phyloP scores from a whole-genome alignment of 1,140 invertebrate genomes.

The Samia ricini region DNA sequence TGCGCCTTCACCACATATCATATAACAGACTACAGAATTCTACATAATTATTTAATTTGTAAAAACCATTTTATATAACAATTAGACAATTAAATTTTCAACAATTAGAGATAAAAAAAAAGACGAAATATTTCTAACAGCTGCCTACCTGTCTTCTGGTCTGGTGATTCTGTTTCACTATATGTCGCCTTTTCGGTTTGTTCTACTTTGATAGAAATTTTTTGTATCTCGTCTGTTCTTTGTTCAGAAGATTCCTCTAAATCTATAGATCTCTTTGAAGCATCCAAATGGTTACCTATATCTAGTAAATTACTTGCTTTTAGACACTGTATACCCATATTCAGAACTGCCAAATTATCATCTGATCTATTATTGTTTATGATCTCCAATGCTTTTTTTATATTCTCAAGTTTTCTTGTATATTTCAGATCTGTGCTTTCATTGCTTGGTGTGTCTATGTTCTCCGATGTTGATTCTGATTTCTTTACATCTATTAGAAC shows the following conservation, averaged over 20 bases:
- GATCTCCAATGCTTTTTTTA: constrained; percentile 11
- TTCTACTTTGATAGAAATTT: neutral
- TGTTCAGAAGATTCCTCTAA: neutral
- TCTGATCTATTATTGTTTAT: constrained; percentile 9
- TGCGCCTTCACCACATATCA: too few relatives aligned
- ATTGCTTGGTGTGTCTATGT: neutral
- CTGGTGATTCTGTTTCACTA: neutral
- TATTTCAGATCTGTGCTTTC: neutral
- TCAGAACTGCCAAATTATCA: neutral
- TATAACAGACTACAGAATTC: too few relatives aligned
- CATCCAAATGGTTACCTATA: neutral
- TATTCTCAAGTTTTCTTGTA: constrained; percentile 11
- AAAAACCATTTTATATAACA: too few relatives aligned
- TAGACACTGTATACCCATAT: neutral
- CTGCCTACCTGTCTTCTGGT: neutral
- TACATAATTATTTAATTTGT: too few relatives aligned
- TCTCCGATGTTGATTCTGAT: neutral
- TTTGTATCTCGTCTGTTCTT: neutral
- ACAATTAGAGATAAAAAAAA: too few relatives aligned
- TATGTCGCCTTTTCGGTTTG: neutral
- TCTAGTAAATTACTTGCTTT: neutral
- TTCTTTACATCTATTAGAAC: neutral
- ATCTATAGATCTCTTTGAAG: neutral
- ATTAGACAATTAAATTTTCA: too few relatives aligned
- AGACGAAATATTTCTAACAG: neutral